These are phyloP conservation scores for Brachyhypopomus gauderio DNA, from an alignment of 2,113 vertebrate species.

Conservation along the genomic window DNA sequence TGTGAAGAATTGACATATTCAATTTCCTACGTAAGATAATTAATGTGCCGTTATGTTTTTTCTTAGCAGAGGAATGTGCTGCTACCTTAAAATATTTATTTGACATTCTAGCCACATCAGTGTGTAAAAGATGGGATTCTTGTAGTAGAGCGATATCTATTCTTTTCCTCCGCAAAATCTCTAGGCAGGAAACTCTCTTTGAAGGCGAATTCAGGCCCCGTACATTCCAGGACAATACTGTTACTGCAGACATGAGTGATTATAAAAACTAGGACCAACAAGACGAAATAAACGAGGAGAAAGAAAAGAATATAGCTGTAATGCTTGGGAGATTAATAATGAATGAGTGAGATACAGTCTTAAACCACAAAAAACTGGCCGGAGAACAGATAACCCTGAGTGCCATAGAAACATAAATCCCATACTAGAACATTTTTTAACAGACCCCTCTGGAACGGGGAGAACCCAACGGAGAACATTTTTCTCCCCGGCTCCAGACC, in stretches of 20 bases:
- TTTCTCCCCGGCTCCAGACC: too few relatives aligned
- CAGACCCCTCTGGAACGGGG: too few relatives aligned
- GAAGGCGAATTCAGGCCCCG: neutral
- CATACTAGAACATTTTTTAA: neutral
- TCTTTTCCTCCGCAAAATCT: neutral
- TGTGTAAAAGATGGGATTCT: neutral
- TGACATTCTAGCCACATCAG: neutral
- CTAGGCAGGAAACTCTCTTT: neutral
- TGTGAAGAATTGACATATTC: too few relatives aligned
- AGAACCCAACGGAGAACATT: too few relatives aligned
- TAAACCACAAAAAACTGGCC: neutral
- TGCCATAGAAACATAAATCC: neutral
- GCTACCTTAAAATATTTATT: neutral
- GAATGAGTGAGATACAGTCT: neutral
- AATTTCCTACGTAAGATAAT: too few relatives aligned
- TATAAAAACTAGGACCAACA: too few relatives aligned
- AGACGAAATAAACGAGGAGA: too few relatives aligned
- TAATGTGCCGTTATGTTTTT: too few relatives aligned
- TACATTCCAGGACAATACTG: neutral
- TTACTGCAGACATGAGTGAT: neutral
- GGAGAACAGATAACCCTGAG: neutral
- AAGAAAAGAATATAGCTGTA: too few relatives aligned
- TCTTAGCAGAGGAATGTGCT: too few relatives aligned
- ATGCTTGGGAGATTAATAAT: too few relatives aligned
- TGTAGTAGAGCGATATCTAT: neutral